Base-by-base conservation (phyloP, 2,888 invertebrate species). In the Coleophora flavipennella region DNA sequence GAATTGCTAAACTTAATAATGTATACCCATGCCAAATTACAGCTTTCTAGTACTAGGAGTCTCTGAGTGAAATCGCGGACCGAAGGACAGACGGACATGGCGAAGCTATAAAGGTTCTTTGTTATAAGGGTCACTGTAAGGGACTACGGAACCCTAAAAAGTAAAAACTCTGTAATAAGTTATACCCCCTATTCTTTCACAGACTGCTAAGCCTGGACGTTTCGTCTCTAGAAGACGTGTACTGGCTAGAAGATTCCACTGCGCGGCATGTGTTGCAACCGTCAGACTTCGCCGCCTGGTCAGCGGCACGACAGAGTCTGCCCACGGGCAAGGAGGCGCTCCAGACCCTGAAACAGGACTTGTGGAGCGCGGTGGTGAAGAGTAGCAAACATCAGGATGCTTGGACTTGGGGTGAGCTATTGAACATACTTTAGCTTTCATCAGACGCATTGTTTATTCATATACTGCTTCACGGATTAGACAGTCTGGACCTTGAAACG, bases 291-390 rank as follows among this genome's bases (percentile, higher is more conserved):
- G 87, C 88, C 42, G 79, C 88, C 50, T 95, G 94, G 94, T 91
- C 91, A 13, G 86, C 90, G 43, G 94, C 93, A 28, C 87, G 94
- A 3, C 93, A 93, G 74, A 90, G 91, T 42, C 81, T 95, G 55
- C 95, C 95, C 46, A 93, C 91, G 13, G 92, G 92, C 51, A 93
- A 93, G 73, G 89, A 92, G 49, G 90, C 90, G 58, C 81, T 95
- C 59, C 91, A 92, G 56, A 87, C 89, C 29, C 77, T 95, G 31
- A 95, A 95, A 69, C 89, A 91, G 1, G 92, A 93, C 60, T 87
- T 95, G 14, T 94, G 93, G 95, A 93, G 92, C 46, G 91, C 92
- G 36, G 94, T 93, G 37, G 94, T 93, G 38, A 94, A 93, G 74
- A 92, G 88, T 56, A 93, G 92, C 67, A 91, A 92, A 64, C 94